Evolutionary conservation across 2,888 invertebrate species (phyloP).

Genomic region (Phalera bucephala): DNA sequence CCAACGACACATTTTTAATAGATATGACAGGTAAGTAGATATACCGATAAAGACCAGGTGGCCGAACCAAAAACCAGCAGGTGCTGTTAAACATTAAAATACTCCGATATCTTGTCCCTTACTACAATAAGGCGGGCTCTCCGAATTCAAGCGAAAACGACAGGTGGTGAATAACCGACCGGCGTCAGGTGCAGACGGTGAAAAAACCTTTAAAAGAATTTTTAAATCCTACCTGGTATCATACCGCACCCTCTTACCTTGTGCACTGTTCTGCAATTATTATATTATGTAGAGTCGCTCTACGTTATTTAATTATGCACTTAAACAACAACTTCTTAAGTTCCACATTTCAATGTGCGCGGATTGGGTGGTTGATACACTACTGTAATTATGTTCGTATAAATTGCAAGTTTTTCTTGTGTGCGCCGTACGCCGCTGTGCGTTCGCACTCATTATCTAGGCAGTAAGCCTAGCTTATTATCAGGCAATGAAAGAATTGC

Average conservation of each 20-base stretch:
- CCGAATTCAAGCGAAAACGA: slow-evolving; percentile 26
- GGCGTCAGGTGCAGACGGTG: slow-evolving; percentile 44
- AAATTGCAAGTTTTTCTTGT: slow-evolving; percentile 1
- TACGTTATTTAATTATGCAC: neutral
- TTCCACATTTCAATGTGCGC: neutral
- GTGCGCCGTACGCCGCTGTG: slow-evolving; percentile 5
- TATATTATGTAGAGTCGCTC: neutral
- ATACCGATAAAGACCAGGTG: neutral
- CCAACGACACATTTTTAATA: no score
- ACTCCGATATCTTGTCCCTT: slow-evolving; percentile 13
- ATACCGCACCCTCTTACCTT: slow-evolving; percentile 3
- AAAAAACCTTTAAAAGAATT: slow-evolving; percentile 25
- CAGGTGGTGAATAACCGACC: slow-evolving; percentile 40
- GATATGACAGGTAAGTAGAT: no score
- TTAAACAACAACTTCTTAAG: neutral
- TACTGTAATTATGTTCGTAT: slow-evolving; percentile 3
- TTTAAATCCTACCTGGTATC: slow-evolving; percentile 36
- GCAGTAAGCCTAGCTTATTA: slow-evolving; percentile 11
- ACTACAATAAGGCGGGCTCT: slow-evolving; percentile 17
- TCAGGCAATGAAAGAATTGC: slow-evolving; percentile 10
- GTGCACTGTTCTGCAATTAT: neutral
- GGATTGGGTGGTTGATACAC: neutral
- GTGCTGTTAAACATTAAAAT: slow-evolving; percentile 12
- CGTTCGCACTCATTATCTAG: slow-evolving; percentile 12
- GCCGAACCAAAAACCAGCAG: slow-evolving; percentile 9